A percentile compares a stretch with the other conserved stretches of the same genome.
phyloP scores from a whole-genome alignment of 2,888 invertebrate species.

The Nomada ruficornis region DNA sequence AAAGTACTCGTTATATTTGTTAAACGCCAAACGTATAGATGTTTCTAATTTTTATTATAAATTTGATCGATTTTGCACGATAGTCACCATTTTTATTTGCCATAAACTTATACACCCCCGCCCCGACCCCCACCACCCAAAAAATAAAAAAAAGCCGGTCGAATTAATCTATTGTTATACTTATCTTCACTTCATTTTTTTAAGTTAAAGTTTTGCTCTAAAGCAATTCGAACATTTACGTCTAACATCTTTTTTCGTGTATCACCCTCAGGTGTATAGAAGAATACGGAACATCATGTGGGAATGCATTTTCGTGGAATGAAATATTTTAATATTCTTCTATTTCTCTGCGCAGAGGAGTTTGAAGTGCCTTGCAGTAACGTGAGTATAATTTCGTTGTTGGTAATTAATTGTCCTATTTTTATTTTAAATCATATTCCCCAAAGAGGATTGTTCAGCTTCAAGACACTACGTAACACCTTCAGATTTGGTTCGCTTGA shows the following conservation, averaged over 20 bases:
- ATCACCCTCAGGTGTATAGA: slow-evolving; percentile 80
- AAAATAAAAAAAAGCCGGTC: background rate
- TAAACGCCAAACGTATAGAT: slow-evolving; percentile 13
- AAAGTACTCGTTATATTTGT: background rate
- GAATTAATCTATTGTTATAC: background rate
- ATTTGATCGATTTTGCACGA: background rate
- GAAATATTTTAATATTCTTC: slow-evolving; percentile 73
- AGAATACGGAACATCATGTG: slow-evolving; percentile 75
- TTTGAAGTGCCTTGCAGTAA: slow-evolving; percentile 70
- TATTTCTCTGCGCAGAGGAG: slow-evolving; percentile 74
- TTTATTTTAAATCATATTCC: background rate
- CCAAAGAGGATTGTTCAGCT: background rate
- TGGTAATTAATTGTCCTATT: slow-evolving; percentile 4
- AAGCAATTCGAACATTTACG: slow-evolving; percentile 33
- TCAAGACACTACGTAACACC: background rate
- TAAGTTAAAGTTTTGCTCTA: slow-evolving; percentile 25
- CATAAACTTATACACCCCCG: background rate
- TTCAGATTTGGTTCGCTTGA: background rate
- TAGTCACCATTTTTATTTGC: slow-evolving; percentile 14
- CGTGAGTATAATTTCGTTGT: slow-evolving; percentile 73
- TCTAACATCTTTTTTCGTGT: slow-evolving; percentile 69
- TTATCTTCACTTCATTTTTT: slow-evolving; percentile 4
- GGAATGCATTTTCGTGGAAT: slow-evolving; percentile 77
- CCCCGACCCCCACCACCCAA: too few species aligned
- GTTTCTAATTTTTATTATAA: slow-evolving; percentile 36